phyloP scores from a whole-genome alignment of 2,888 invertebrate genomes.

The Lordiphosa andalusiaca region DNA sequence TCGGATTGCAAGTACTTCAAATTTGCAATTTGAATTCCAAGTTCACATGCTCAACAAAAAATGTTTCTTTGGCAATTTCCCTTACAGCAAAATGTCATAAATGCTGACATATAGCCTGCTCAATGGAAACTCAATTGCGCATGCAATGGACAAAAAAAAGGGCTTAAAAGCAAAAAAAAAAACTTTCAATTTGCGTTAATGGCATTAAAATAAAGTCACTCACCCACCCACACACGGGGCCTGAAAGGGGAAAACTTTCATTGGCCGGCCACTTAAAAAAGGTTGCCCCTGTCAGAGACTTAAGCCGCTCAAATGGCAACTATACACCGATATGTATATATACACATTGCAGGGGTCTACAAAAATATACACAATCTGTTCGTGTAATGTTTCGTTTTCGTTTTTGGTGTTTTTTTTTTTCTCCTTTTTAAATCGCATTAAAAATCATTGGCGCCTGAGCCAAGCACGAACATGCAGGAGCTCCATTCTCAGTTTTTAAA shows the following conservation, averaged over 20 bases:
- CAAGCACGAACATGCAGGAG: slow-evolving; percentile 17
- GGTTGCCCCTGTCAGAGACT: slow-evolving; percentile 45
- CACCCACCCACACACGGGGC: slow-evolving; percentile 24
- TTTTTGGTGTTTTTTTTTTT: background rate
- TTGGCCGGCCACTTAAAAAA: slow-evolving; percentile 69
- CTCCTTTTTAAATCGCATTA: slow-evolving; percentile 66
- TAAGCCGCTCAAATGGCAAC: slow-evolving; percentile 45
- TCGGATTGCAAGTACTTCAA: too few relatives aligned
- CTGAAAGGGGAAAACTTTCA: slow-evolving; percentile 35
- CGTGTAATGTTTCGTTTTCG: slow-evolving; percentile 29
- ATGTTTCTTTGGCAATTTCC: slow-evolving; percentile 3
- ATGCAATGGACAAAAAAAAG: slow-evolving; percentile 62
- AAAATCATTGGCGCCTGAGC: slow-evolving; percentile 65
- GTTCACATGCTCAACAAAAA: too few relatives aligned
- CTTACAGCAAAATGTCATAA: slow-evolving; percentile 30
- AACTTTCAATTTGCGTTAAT: slow-evolving; percentile 74
- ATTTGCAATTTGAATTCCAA: too few relatives aligned
- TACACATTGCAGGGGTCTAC: slow-evolving; percentile 27
- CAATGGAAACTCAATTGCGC: slow-evolving; percentile 64
- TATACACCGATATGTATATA: slow-evolving; percentile 2
- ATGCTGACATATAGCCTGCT: slow-evolving; percentile 25
- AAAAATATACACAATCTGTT: slow-evolving; percentile 10
- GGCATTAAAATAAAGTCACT: slow-evolving; percentile 68
- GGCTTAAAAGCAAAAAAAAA: slow-evolving; percentile 64
- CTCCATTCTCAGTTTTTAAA: slow-evolving; percentile 4